Evolutionary conservation across 2,113 vertebrate genomes (phyloP).

Genomic region (Tamias sibiricus): DNA sequence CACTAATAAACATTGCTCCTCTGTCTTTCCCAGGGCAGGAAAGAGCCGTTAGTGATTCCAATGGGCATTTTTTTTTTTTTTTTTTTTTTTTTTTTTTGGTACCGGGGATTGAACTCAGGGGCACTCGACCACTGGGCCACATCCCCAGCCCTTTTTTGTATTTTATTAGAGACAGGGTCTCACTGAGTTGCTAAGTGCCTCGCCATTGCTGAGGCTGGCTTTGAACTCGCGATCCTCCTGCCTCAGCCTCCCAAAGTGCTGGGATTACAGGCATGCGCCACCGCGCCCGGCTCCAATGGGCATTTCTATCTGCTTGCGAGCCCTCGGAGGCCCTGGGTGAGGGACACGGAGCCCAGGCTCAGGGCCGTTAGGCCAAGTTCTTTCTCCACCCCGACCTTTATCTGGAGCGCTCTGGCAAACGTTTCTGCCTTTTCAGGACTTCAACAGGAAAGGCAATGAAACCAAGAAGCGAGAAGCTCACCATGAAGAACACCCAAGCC

Average conservation of each 20-base stretch:
- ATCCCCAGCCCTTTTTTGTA: too few species aligned
- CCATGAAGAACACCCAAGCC: not conserved
- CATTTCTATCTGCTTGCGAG: not conserved
- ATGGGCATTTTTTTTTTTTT: not conserved
- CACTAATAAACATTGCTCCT: not conserved
- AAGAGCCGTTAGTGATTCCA: too few species aligned
- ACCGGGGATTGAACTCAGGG: too few species aligned
- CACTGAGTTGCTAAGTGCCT: too few species aligned
- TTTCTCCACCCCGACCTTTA: not conserved
- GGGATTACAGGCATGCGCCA: too few species aligned
- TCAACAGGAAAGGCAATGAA: not conserved
- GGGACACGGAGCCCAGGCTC: not conserved
- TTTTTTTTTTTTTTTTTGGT: too few species aligned
- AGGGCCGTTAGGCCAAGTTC: not conserved
- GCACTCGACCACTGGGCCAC: too few species aligned
- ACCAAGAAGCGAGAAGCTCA: not conserved
- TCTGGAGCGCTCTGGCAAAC: not conserved
- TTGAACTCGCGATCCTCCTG: too few species aligned
- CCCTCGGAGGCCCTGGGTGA: accelerated
- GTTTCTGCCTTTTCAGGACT: not conserved
- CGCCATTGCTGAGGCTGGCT: too few species aligned
- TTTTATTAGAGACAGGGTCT: too few species aligned
- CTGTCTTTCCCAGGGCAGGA: not conserved
- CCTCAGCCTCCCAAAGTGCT: too few species aligned
- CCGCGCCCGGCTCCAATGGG: too few species aligned